These are phyloP conservation scores for Lasioglossum zephyrum DNA, from an alignment of 2,888 invertebrate species.

Conservation along the genomic window DNA sequence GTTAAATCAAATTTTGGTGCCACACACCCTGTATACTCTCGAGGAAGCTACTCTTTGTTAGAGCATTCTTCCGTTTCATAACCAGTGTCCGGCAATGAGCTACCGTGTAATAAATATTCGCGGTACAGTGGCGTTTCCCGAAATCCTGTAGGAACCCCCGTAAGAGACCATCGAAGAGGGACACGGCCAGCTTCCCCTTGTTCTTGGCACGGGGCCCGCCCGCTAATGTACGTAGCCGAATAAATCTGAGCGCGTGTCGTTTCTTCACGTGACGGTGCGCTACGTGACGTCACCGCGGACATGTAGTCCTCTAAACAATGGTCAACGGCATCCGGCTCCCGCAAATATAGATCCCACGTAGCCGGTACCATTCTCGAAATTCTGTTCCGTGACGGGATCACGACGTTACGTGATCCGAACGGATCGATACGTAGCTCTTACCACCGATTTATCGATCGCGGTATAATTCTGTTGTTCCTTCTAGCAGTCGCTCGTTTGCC, in stretches of 20 bases:
- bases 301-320: not conserved
- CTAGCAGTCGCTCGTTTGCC: not conserved
- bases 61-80: not conserved
- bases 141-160: not conserved
- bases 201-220: constrained; percentile 29
- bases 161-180: not conserved
- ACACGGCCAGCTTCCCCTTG: constrained; percentile 8
- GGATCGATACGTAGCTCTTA: not conserved
- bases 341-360: constrained; percentile 7
- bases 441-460: not conserved
- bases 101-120: not conserved
- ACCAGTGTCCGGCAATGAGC: not conserved
- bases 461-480: not conserved
- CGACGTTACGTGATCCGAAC: not conserved
- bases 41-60: not conserved
- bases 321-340: not conserved
- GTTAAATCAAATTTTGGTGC: too few species aligned
- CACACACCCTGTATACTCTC: not conserved
- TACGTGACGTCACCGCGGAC: constrained; percentile 27
- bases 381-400: constrained; percentile 2
- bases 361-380: not conserved
- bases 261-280: constrained; percentile 16
- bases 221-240: constrained; percentile 24
- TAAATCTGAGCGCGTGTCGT: constrained; percentile 28
- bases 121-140: not conserved